Evolutionary conservation across 2,113 vertebrate species (phyloP), one percentile per base, ranked within the genome.

Genomic region (Beaufortia kweichowensis): DNA sequence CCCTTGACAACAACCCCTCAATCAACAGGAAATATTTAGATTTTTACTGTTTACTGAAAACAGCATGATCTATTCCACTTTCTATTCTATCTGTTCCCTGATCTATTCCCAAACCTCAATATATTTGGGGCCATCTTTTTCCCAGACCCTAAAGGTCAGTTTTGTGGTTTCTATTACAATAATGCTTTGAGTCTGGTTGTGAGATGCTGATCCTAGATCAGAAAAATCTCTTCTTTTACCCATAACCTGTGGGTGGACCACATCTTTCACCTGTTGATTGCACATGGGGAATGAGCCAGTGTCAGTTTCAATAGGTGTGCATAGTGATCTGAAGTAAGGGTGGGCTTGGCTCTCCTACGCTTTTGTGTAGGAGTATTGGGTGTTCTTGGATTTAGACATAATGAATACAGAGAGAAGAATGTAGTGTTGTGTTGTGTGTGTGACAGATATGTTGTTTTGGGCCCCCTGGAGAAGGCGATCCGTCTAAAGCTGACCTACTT

Each of bases 401-500:
- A 48, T 76, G 68, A 60, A 68, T 76, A 64, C 48, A 65, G 35
- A 67, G 75, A 76, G 75, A 55, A 24, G 53, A 61, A 26, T 60
- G 23, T 60, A 48, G 66, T 23, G 55, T 31, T 11, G 12, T 67
- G 41, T 66, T 43, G 26, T 31, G 66, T 5, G 59, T 70, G 60
- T 79, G 81, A 75, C 77, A 82, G 70, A 85, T 86, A 85, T 86
- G 81, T 87, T 80, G 85, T 84, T 84, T 82, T 85, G 71, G 80
- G 79, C 71, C 84, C 82, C 84, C 66, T 82, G 81, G 83, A 76
- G 79, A 83, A 76, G 67, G 81, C 48, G 70, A 86, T 84, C 81
- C 80, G 77, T 83, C 78, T 78, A 75, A 79, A 69, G 80, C 72
- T 87, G 85, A 87, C 85, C 85, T 87, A 87, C 85, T 87, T 87